Conservation (phyloP, 2,797 vertebrate species). For the Falco peregrinus region DNA sequence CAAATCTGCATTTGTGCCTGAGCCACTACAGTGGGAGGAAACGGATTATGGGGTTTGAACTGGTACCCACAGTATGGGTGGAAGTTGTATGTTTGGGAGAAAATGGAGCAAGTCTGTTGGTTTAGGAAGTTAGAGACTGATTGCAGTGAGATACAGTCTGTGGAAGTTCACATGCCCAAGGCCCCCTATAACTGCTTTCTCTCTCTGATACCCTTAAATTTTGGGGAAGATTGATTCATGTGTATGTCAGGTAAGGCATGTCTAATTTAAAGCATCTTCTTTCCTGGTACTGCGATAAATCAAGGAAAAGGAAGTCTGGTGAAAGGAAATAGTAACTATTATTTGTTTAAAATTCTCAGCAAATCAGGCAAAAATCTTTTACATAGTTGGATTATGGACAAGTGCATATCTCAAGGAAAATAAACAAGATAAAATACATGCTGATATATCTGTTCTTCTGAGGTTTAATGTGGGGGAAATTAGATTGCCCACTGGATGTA, state of each 20-base stretch:
- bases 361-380: conserved; percentile 1
- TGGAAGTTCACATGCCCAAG: neutral
- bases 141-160: neutral
- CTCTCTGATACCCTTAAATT: neutral
- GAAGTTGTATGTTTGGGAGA: neutral
- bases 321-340: neutral
- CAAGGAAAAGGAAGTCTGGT: neutral
- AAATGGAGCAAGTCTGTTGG: neutral
- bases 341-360: neutral
- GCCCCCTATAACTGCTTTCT: neutral
- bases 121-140: neutral
- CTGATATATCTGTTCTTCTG: neutral
- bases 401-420: neutral
- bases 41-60: neutral
- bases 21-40: conserved; percentile 24
- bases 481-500: neutral
- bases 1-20: neutral
- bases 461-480: neutral
- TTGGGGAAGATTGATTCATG: neutral
- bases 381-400: neutral
- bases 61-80: neutral
- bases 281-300: neutral
- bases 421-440: neutral
- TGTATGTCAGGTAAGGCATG: neutral
- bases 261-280: neutral